phyloP scores from a whole-genome alignment of 23 tunicate species.

The Clavelina lepadiformis region DNA sequence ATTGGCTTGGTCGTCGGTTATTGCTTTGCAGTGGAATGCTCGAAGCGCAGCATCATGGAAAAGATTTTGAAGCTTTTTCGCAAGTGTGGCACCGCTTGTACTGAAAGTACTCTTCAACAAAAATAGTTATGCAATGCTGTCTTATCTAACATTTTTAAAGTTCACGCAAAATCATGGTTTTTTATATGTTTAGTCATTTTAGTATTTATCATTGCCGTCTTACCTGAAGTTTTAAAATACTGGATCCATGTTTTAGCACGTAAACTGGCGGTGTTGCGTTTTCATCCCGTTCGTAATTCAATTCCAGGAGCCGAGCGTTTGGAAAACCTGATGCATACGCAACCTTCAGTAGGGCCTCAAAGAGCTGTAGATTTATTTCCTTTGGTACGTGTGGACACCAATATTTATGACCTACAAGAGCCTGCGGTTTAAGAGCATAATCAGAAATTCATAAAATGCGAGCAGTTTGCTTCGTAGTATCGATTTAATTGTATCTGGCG shows the following conservation, averaged over 20 bases:
- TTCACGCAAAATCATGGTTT: background rate
- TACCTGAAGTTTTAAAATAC: background rate
- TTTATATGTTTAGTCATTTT: background rate
- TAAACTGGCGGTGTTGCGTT: conserved; percentile 32
- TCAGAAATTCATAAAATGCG: too few species aligned
- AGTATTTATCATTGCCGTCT: background rate
- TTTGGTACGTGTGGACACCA: conserved; percentile 16
- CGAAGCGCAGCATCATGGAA: conserved; percentile 4
- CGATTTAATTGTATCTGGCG: background rate
- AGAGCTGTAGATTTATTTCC: conserved; percentile 4
- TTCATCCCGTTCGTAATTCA: conserved; percentile 29
- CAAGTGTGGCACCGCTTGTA: background rate
- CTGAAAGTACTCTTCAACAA: too few species aligned
- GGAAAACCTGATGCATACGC: conserved; percentile 7
- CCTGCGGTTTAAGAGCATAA: too few species aligned
- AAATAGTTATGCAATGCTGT: too few species aligned
- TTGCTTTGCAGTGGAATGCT: conserved; percentile 11
- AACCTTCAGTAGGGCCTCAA: conserved; percentile 19
- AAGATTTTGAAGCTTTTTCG: conserved; percentile 16
- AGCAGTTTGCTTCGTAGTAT: too few species aligned
- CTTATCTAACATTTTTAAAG: too few species aligned
- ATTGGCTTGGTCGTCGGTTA: conserved; percentile 15
- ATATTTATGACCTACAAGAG: conserved; percentile 35
- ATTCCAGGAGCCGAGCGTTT: conserved; percentile 19
- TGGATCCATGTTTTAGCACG: background rate